phyloP scores from a whole-genome alignment of 2,113 vertebrate genomes.

The Petrocephalus microphthalmus region DNA sequence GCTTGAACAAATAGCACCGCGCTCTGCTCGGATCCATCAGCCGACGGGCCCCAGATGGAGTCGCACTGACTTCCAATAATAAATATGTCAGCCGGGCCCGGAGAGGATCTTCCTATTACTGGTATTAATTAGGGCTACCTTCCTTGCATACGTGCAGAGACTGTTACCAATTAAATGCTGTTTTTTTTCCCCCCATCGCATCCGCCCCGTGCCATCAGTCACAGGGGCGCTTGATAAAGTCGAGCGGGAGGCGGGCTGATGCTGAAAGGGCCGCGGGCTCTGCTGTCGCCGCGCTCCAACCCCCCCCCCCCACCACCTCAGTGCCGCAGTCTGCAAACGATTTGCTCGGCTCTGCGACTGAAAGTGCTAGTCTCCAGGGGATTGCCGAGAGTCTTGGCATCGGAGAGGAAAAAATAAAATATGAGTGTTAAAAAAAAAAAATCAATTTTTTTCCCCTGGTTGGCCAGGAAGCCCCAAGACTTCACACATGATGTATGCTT shows the following conservation, averaged over 20 bases:
- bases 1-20: constrained; percentile 81
- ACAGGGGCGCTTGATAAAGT: constrained; percentile 32
- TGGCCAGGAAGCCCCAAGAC: constrained; percentile 50
- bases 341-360: constrained; percentile 55
- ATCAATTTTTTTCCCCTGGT: constrained; percentile 44
- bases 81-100: constrained; percentile 78
- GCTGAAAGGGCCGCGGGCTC: constrained; percentile 34
- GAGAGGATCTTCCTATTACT: constrained; percentile 81
- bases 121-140: constrained; percentile 87
- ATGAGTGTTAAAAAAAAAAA: constrained; percentile 35
- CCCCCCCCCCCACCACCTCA: constrained; percentile 46
- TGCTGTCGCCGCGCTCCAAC: constrained; percentile 43
- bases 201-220: constrained; percentile 34
- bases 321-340: constrained; percentile 61
- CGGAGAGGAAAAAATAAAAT: constrained; percentile 51
- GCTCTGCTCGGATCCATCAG: constrained; percentile 75
- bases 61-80: constrained; percentile 81
- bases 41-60: constrained; percentile 85
- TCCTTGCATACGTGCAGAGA: constrained; percentile 77
- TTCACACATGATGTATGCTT: constrained; percentile 61
- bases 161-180: constrained; percentile 87
- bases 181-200: constrained; percentile 62
- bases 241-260: constrained; percentile 41
- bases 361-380: constrained; percentile 57
- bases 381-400: constrained; percentile 53